Evolutionary conservation across 2,797 vertebrate genomes (phyloP).

Genomic region (Varecia variegata): DNA sequence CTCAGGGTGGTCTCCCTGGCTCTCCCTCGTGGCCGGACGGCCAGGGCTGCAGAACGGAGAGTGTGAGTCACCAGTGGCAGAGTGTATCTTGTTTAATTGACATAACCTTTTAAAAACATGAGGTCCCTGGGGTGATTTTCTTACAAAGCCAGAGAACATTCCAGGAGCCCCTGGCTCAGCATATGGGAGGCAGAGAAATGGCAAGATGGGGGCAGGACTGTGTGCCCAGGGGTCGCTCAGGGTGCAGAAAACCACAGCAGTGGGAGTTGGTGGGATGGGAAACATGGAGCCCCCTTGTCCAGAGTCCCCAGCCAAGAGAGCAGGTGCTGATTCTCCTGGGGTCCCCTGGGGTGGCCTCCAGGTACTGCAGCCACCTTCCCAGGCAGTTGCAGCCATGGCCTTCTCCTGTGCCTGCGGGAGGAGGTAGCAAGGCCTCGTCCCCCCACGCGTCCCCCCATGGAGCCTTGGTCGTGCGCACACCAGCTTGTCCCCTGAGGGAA

Average conservation of each 20-base stretch:
- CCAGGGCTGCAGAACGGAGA: neutral
- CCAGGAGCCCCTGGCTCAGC: neutral
- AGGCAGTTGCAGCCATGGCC: accelerated
- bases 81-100: accelerated
- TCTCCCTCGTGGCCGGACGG: accelerated
- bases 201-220: accelerated
- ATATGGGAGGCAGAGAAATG: too few relatives aligned
- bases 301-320: neutral
- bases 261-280: accelerated
- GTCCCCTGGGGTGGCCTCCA: neutral
- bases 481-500: accelerated
- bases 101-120: accelerated
- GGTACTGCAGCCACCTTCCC: accelerated
- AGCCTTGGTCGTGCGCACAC: accelerated
- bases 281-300: accelerated
- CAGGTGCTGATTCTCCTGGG: neutral
- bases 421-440: neutral
- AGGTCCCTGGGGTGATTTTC: neutral
- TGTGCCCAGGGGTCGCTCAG: neutral
- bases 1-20: accelerated
- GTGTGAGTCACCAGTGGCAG: accelerated
- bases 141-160: neutral
- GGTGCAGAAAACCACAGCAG: neutral
- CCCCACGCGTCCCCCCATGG: neutral
- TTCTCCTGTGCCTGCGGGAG: neutral